A percentile compares a stretch with the other conserved stretches of the same genome.
These are phyloP conservation scores for Drosophila parabipectinata DNA, from an alignment of 1,140 invertebrate genomes.

Conservation along the genomic window DNA sequence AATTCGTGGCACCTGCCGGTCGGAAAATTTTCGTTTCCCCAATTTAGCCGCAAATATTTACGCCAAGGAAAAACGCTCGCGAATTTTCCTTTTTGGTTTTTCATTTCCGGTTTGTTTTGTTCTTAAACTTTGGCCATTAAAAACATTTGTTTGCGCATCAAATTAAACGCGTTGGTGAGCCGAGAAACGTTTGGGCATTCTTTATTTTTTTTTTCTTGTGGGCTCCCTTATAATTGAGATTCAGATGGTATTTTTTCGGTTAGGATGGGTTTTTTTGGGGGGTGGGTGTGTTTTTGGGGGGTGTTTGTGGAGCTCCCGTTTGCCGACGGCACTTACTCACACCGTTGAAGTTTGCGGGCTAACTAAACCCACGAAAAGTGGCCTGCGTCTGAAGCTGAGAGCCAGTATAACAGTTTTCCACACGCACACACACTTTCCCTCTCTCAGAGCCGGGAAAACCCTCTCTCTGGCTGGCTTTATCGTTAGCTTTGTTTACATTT, in stretches of 20 bases:
- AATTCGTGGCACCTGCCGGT: constrained; percentile 40
- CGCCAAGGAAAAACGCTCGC: constrained; percentile 10
- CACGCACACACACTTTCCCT: neutral
- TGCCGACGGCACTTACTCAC: constrained; percentile 62
- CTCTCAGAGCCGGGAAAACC: constrained; percentile 11
- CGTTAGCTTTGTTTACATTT: constrained; percentile 71
- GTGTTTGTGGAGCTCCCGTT: constrained; percentile 5
- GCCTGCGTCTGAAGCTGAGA: constrained; percentile 18
- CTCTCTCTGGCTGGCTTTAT: constrained; percentile 24
- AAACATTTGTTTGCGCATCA: constrained; percentile 75
- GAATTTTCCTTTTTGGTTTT: constrained; percentile 10
- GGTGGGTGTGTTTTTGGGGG: neutral
- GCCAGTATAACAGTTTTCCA: constrained; percentile 64
- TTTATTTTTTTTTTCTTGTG: constrained; percentile 1
- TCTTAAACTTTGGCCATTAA: constrained; percentile 68
- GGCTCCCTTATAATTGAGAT: constrained; percentile 18
- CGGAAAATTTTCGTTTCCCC: constrained; percentile 26
- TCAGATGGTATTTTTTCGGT: constrained; percentile 10
- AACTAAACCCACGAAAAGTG: constrained; percentile 46
- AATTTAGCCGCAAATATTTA: constrained; percentile 73
- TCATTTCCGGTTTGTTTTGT: constrained; percentile 18
- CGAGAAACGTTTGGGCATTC: constrained; percentile 37
- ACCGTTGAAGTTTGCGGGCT: constrained; percentile 54
- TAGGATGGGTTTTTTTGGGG: constrained; percentile 1
- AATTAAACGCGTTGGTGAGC: constrained; percentile 68